Evolutionary conservation across 2,888 invertebrate genomes (phyloP), one percentile per base, ranked within the genome.

Genomic region (Chymomyza fuscimana): DNA sequence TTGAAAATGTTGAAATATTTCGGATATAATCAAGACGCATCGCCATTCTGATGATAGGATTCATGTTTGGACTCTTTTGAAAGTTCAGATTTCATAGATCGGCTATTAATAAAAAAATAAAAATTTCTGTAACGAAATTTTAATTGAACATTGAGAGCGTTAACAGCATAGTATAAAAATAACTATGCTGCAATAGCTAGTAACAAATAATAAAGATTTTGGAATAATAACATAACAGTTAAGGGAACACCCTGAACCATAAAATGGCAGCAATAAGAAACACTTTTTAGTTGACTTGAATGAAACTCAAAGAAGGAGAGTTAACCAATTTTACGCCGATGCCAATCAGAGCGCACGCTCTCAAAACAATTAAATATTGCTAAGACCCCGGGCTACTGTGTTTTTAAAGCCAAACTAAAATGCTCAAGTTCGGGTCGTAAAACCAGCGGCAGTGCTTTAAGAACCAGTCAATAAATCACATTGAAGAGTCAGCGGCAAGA

Each of bases 391-490:
- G 67, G 82, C 83, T 84, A 80, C 83, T 73, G 83, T 54, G 62
- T 67, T 69, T 74, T n/a, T 71, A 19, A 56, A 32, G 58, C 12
- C 64, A 59, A 50, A 56, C 67, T 70, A 22, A 58, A 63, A 70
- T 50, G 59, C 62, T 61, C 52, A 60, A 25, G 32, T 66, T 51
- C 59, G 68, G 63, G 76, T 52, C 76, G 74, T 84, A 87, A 84
- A 85, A 77, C 67, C 69, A 69, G 82, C 86, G 85, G 82, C 76
- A 72, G 71, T 68, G 78, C 74, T 73, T 82, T 78, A 71, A 78
- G 75, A 77, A 71, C 68, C 61, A 71, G 58, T 61, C 69, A 66
- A 86, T 86, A 86, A 86, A 86, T 86, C 85, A 86, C 71, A 69
- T 64, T 72, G 67, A 77, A 63, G 80, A 70, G 65, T 73, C 59